Base-by-base conservation (phyloP, 2,888 invertebrate species). In the Caenorhabditis doughertyi region DNA sequence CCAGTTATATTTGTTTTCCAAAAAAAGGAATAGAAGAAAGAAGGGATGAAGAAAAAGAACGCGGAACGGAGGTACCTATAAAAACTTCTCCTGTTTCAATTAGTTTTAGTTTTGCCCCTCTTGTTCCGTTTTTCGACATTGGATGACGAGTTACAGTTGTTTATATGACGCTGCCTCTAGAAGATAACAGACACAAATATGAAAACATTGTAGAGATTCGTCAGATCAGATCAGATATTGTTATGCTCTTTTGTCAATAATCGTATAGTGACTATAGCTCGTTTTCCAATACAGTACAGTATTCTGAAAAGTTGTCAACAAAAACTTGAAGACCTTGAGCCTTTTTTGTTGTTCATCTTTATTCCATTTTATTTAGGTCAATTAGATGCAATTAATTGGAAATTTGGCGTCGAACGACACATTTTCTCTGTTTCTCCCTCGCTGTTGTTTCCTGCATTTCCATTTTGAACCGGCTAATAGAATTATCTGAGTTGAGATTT, bases 301-400 rank as follows among this genome's bases (percentile, higher is more conserved):
- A 29, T 56, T 47, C 4, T n/a, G 3, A 18, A 47, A 4, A 2
- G 13, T 3, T 18, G 18, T 18, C 18, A 18, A 4, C 18, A 5
- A 16, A 16, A 42, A 27, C 27, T 39, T 9, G n/a, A 27, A 39
- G 42, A 44, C 55, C 73, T 55, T 39, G 58, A 65, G 39, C 32
- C 56, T 27, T 25, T n/a, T 55, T 62, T 42, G 13, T 21, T 29
- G n/a, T 32, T 13, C 8, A 53, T 64, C n/a, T 29, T 32, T 27
- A 21, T 58, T 58, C 16, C 16, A 44, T 27, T 44, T 53, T 68
- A 68, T 77, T 51, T 68, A 44, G 77, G 77, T 77, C 77, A 77
- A 77, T 77, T 77, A 77, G 77, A 77, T 77, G 53, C 77, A 68
- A 68, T 77, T 77, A 77, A 68, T 77, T 68, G 21, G 47, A 58